Evolutionary conservation across 1,140 invertebrate species (phyloP), one percentile per base, ranked within the genome.

Genomic region (Catajapyx aquilonaris): DNA sequence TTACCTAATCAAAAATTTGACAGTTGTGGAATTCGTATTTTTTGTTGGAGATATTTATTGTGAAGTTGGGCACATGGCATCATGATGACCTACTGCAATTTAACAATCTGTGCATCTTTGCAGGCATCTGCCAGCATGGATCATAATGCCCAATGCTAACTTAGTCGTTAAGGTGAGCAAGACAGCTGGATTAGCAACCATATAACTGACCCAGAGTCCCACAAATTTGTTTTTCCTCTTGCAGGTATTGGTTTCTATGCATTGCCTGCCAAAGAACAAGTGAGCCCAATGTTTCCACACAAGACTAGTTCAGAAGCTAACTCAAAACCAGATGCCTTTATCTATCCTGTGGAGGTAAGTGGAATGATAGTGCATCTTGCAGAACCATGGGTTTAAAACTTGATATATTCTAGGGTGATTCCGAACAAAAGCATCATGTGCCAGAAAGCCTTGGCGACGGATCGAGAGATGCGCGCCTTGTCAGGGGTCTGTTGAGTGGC

Each of bases 251-350:
- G 59, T 64, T 63, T 64, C 57, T 62, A 64, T 60, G 59, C 59
- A 63, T 66, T 62, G 60, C 61, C 62, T 63, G 62, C 62, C 64
- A 65, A 66, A 66, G 62, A 65, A 61, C 57, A 62, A 64, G 61
- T 63, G 61, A 64, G 58, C 60, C 60, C 59, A 62, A 65, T 65
- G 62, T 65, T 64, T 64, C 61, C 60, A 63, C 56, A 63, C 61
- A 60, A 64, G 62, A 64, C 61, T 65, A 65, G 62, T 65, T 65
- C 61, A 64, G 57, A 62, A 62, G 61, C 63, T 56, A 63, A 64
- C 64, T 64, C 60, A 52, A 58, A 63, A 63, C 60, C 55, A 59
- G 61, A 64, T 65, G 63, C 62, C 63, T 65, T 65, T 60, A 59
- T 62, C 64, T 60, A 64, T 62, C 64, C 60, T 59, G 60, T 57